phyloP scores from a whole-genome alignment of 2,113 vertebrate genomes.

The Ceyx cyanopectus region DNA sequence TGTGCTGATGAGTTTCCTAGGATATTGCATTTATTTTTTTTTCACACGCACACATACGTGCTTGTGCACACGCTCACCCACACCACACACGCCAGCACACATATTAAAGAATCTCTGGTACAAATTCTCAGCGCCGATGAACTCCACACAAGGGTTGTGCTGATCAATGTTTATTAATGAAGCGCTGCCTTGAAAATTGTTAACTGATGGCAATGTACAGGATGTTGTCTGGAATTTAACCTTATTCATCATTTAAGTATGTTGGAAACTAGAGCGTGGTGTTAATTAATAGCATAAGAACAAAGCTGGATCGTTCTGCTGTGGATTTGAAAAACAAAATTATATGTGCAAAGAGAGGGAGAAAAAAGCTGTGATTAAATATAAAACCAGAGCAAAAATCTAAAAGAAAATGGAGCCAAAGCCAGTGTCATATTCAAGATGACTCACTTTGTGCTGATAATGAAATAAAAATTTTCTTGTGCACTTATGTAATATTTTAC shows the following conservation, averaged over 20 bases:
- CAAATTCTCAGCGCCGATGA: conserved; percentile 53
- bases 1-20: too few relatives aligned
- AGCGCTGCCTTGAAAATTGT: conserved; percentile 76
- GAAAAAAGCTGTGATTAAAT: conserved; percentile 64
- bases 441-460: conserved; percentile 75
- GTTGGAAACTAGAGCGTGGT: conserved; percentile 73
- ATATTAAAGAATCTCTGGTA: conserved; percentile 14
- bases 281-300: conserved; percentile 82
- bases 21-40: conserved; percentile 70
- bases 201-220: conserved; percentile 82
- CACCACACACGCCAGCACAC: conserved; percentile 31
- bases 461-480: conserved; percentile 68
- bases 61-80: background rate
- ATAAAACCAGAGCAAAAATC: conserved; percentile 47
- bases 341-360: background rate
- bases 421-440: conserved; percentile 72
- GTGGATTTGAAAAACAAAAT: conserved; percentile 54
- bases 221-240: conserved; percentile 82
- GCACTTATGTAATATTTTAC: conserved; percentile 67
- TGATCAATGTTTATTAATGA: conserved; percentile 84
- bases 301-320: conserved; percentile 68
- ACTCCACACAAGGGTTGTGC: conserved; percentile 54
- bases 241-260: conserved; percentile 83
- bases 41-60: background rate
- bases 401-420: conserved; percentile 64